Evolutionary conservation across 2,888 invertebrate genomes (phyloP).

Genomic region (Stegana nigrithorax): DNA sequence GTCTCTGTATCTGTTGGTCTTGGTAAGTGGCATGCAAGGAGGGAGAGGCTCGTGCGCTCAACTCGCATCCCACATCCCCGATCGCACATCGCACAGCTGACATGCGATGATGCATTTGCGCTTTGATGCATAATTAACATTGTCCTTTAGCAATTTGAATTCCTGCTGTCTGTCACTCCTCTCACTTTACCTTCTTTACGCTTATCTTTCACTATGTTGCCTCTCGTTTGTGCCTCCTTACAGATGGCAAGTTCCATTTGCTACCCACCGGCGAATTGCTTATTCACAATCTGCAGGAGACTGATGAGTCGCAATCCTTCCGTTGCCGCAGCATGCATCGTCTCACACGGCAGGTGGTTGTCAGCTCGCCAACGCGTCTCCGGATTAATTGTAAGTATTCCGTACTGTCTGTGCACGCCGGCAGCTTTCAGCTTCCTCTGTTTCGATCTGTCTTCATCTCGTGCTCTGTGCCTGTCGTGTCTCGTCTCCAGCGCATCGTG

Average conservation of each 20-base stretch:
- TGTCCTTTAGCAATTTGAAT: constrained; percentile 45
- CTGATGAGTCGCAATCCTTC: constrained; percentile 79
- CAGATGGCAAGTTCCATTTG: constrained; percentile 82
- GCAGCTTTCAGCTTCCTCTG: neutral
- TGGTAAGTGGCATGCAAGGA: too few relatives aligned
- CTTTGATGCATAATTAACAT: constrained; percentile 60
- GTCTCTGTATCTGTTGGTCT: constrained; percentile 11
- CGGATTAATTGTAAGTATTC: constrained; percentile 75
- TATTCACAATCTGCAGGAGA: constrained; percentile 80
- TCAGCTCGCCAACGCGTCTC: constrained; percentile 77
- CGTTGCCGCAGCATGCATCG: constrained; percentile 81
- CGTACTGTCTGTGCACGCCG: neutral
- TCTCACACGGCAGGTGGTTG: constrained; percentile 78
- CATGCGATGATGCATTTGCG: constrained; percentile 32
- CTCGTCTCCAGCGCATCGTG: constrained; percentile 74
- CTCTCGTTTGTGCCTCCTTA: constrained; percentile 28
- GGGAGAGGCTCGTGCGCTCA: too few relatives aligned
- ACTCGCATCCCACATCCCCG: too few relatives aligned
- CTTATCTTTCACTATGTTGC: neutral
- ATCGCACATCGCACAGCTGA: too few relatives aligned
- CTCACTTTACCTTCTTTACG: constrained; percentile 1
- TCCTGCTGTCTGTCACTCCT: neutral
- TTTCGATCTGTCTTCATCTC: constrained; percentile 40
- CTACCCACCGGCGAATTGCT: constrained; percentile 80
- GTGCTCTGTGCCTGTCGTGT: constrained; percentile 17